phyloP scores from a whole-genome alignment of 1,140 invertebrate species.

The Cecropterus lyciades region DNA sequence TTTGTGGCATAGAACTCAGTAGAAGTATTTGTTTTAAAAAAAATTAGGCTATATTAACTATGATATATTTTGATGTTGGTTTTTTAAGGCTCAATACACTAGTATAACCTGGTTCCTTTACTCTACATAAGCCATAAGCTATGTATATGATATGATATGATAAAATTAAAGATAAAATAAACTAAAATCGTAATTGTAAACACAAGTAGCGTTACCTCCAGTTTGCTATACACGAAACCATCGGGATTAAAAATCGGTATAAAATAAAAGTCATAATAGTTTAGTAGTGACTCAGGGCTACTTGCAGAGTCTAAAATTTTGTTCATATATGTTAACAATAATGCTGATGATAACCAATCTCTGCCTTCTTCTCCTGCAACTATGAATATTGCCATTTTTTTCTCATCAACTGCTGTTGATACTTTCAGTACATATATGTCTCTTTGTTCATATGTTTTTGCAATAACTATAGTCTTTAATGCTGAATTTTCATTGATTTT shows the following conservation, averaged over 20 bases:
- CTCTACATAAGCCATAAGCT: no score
- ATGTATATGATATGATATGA: no score
- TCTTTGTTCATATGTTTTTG: slow-evolving; percentile 61
- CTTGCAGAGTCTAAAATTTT: slow-evolving; percentile 45
- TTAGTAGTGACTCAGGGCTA: slow-evolving; percentile 39
- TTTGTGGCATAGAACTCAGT: no score
- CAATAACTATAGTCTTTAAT: slow-evolving; percentile 56
- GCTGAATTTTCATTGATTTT: slow-evolving; percentile 39
- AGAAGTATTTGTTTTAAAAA: no score
- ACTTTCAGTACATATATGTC: slow-evolving; percentile 65
- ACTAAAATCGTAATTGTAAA: no score
- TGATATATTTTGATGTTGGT: no score
- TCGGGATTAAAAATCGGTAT: slow-evolving; percentile 70
- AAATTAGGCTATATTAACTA: no score
- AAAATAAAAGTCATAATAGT: slow-evolving; percentile 64
- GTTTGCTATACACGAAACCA: slow-evolving; percentile 63
- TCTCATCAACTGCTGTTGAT: slow-evolving; percentile 38
- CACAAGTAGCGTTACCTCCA: slow-evolving; percentile 27
- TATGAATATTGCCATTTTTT: slow-evolving; percentile 60
- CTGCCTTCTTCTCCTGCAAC: slow-evolving; percentile 66
- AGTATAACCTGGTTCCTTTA: no score
- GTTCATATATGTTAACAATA: slow-evolving; percentile 56
- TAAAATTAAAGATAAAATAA: no score
- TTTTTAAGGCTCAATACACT: no score
- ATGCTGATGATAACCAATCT: slow-evolving; percentile 67